A percentile compares a stretch with the other conserved stretches of the same genome.
Conservation (phyloP, 2,888 invertebrate species). For the Phania funesta region DNA sequence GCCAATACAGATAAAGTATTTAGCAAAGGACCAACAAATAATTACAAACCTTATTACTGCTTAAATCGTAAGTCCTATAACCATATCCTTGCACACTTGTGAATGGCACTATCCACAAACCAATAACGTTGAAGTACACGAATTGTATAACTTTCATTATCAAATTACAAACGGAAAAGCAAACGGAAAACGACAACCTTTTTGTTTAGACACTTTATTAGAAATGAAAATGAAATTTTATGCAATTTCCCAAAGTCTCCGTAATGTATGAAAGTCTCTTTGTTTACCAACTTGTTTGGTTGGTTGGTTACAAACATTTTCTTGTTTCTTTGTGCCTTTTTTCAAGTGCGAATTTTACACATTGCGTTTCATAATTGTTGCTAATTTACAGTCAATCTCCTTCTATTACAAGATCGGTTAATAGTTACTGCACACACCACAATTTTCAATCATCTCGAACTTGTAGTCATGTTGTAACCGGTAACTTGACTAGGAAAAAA, state of each 20-base stretch:
- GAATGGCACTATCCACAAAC: constrained; percentile 4
- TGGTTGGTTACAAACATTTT: constrained; percentile 50
- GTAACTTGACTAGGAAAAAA: neutral
- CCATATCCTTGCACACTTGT: constrained; percentile 39
- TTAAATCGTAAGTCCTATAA: constrained; percentile 26
- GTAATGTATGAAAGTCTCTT: constrained; percentile 15
- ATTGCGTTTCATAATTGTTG: constrained; percentile 32
- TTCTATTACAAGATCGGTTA: constrained; percentile 44
- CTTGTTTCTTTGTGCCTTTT: constrained; percentile 15
- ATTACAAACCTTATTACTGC: constrained; percentile 49
- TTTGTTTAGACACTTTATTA: constrained; percentile 41
- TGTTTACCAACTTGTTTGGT: constrained; percentile 52
- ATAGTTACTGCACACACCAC: constrained; percentile 1
- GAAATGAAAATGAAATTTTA: constrained; percentile 70
- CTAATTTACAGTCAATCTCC: constrained; percentile 4
- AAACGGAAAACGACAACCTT: constrained; percentile 57
- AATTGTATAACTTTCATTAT: constrained; percentile 52
- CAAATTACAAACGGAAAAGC: neutral
- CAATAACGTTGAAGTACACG: constrained; percentile 21
- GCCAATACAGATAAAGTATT: neutral
- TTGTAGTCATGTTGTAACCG: constrained; percentile 7
- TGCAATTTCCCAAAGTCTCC: constrained; percentile 62
- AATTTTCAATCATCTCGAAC: constrained; percentile 7
- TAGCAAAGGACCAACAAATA: neutral
- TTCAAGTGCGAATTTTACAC: constrained; percentile 23